phyloP scores from a whole-genome alignment of 92 coral and sea anemone species.

The Parazoanthus atlanticus region DNA sequence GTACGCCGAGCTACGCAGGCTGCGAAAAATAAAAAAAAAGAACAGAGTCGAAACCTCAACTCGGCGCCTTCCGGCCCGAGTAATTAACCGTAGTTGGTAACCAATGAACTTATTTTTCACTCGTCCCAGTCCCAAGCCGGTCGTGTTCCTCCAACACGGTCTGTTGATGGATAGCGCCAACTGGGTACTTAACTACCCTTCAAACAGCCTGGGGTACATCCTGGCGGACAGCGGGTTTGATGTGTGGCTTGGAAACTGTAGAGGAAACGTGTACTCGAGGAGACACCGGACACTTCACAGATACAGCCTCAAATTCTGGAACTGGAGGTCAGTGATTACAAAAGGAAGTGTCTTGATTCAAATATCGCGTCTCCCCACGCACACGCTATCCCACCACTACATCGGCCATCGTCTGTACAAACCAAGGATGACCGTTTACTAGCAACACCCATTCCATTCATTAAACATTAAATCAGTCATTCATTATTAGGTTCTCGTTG shows the following conservation, averaged over 20 bases:
- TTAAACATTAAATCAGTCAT: no score
- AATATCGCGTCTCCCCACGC: not conserved
- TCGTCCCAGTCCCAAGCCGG: slow-evolving; percentile 55
- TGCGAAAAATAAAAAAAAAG: no score
- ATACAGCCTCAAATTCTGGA: slow-evolving; percentile 70
- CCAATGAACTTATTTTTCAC: no score
- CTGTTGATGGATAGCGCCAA: slow-evolving; percentile 87
- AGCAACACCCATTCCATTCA: no score
- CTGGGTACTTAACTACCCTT: slow-evolving; percentile 83
- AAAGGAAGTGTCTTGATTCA: not conserved
- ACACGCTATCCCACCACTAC: not conserved
- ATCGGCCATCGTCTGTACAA: not conserved
- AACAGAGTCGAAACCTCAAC: no score
- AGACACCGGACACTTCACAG: slow-evolving; percentile 62
- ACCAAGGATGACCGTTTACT: no score
- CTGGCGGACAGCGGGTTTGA: slow-evolving; percentile 92
- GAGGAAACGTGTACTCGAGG: slow-evolving; percentile 83
- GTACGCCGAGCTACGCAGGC: no score
- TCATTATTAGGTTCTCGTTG: no score
- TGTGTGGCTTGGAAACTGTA: slow-evolving; percentile 92
- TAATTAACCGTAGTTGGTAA: no score
- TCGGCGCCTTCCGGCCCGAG: no score
- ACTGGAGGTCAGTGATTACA: slow-evolving; percentile 72
- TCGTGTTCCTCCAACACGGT: slow-evolving; percentile 90
- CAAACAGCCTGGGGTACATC: slow-evolving; percentile 80